Percentiles rank a stretch among this genome's conserved stretches.
Evolutionary conservation across 2,888 invertebrate species (phyloP).

Genomic region (Philereme vetulata): DNA sequence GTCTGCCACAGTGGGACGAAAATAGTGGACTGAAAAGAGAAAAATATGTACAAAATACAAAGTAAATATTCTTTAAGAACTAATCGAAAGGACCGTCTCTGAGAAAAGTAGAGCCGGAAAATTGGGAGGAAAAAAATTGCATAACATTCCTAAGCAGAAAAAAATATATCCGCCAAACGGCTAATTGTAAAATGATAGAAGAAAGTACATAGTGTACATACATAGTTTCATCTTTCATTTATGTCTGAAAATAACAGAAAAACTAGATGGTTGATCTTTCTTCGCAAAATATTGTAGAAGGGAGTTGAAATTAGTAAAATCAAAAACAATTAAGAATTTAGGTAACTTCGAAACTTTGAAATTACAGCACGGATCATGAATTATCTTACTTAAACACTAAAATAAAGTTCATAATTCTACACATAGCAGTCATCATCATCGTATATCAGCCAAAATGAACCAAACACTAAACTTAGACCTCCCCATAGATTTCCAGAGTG

Average conservation of each 20-base stretch:
- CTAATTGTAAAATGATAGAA: no score
- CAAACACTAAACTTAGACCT: not conserved
- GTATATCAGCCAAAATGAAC: not conserved
- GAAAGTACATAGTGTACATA: no score
- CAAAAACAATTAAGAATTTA: no score
- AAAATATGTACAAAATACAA: not conserved
- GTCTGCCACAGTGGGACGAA: constrained; percentile 24
- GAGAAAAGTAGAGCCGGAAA: not conserved
- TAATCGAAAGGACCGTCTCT: not conserved
- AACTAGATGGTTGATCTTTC: no score
- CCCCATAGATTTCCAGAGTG: not conserved
- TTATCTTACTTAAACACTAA: not conserved
- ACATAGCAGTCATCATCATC: not conserved
- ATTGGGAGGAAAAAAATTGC: not conserved
- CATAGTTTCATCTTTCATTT: no score
- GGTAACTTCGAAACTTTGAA: no score
- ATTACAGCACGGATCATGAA: not conserved
- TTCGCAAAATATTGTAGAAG: no score
- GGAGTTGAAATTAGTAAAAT: no score
- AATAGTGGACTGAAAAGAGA: constrained; percentile 28
- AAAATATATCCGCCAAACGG: no score
- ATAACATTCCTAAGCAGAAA: no score
- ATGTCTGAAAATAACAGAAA: no score
- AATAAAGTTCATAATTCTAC: not conserved
- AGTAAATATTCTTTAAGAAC: not conserved